Base-by-base conservation (phyloP, 2,113 vertebrate genomes). In the Eublepharis macularius region DNA sequence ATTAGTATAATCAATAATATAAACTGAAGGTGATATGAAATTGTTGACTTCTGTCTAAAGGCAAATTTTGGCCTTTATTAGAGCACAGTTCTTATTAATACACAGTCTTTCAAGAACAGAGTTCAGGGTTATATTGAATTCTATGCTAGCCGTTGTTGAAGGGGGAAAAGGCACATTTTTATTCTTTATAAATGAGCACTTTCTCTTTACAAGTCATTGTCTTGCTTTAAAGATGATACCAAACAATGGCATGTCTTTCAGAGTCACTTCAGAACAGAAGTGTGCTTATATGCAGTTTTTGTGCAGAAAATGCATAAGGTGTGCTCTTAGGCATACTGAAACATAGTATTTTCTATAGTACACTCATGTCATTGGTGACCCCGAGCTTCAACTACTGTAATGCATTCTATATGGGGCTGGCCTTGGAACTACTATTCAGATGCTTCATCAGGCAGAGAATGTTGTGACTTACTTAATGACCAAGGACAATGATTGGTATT, bases 231-330 rank as follows among this genome's bases (percentile, higher is more conserved):
- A 70, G 75, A 70, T 57, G 36, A 63, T n/a, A 32, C 36, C 83
- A 78, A 84, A 70, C 72, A 78, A 84, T 77, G 49, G 26, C 65
- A 69, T 69, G 65, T 70, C 47, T 68, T 84, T 77, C 65, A 70
- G 4, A 78, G 75, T 78, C 75, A 51, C 60, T 84, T 84, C 34
- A 39, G 32, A 65, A 43, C 54, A 68, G 43, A 69, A 78, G 76
- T 70, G 75, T 65, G 78, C 76, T 69, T 84, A 51, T n/a, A 70
- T 4, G 9, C 26, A 68, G 47, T 68, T 76, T 77, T 54, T 54
- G 34, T 68, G 16, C 41, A 68, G 63, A 41, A 51, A 83, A 68
- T 19, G 34, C n/a, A 32, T 66, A 76, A 34, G 32, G 26, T 34
- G 2, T 77, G 63, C 21, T 77, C 12, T 84, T 66, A 76, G 16